Conservation (phyloP, 2,888 invertebrate species). For the Pegoplata infirma region DNA sequence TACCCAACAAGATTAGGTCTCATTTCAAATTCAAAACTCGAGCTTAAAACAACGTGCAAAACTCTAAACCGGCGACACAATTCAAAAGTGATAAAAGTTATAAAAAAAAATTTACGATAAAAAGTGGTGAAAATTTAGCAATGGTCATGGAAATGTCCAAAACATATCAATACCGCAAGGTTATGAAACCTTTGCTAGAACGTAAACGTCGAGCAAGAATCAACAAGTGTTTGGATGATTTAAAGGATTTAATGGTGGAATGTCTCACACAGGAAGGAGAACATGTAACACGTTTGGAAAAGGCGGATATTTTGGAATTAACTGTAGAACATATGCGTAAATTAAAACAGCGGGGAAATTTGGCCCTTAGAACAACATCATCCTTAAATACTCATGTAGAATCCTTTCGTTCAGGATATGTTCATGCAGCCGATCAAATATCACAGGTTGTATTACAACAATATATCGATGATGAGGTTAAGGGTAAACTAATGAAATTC, state of each 20-base stretch:
- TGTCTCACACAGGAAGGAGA: slow-evolving; percentile 87
- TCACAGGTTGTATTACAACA: slow-evolving; percentile 89
- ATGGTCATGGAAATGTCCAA: slow-evolving; percentile 84
- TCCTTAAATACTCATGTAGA: slow-evolving; percentile 85
- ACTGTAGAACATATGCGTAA: slow-evolving; percentile 93
- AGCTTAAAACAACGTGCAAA: slow-evolving; percentile 66
- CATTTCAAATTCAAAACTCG: slow-evolving; percentile 76
- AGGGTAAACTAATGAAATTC: slow-evolving; percentile 89
- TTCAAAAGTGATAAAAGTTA: slow-evolving; percentile 48
- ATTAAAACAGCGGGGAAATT: slow-evolving; percentile 85
- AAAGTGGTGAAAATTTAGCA: neutral
- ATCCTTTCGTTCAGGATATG: slow-evolving; percentile 92
- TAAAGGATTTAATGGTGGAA: slow-evolving; percentile 91
- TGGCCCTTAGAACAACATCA: slow-evolving; percentile 80
- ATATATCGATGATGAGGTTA: slow-evolving; percentile 80
- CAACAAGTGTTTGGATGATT: slow-evolving; percentile 92
- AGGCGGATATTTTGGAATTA: slow-evolving; percentile 91
- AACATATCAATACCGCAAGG: slow-evolving; percentile 95
- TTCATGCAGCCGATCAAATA: slow-evolving; percentile 93
- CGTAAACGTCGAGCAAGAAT: slow-evolving; percentile 92
- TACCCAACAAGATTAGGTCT: slow-evolving; percentile 76
- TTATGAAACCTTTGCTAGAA: slow-evolving; percentile 95
- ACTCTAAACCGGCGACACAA: slow-evolving; percentile 60
- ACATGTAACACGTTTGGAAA: slow-evolving; percentile 91
- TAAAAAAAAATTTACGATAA: slow-evolving; percentile 63